These are phyloP conservation scores for Ia io DNA, from an alignment of 2,113 vertebrate genomes.

Conservation along the genomic window DNA sequence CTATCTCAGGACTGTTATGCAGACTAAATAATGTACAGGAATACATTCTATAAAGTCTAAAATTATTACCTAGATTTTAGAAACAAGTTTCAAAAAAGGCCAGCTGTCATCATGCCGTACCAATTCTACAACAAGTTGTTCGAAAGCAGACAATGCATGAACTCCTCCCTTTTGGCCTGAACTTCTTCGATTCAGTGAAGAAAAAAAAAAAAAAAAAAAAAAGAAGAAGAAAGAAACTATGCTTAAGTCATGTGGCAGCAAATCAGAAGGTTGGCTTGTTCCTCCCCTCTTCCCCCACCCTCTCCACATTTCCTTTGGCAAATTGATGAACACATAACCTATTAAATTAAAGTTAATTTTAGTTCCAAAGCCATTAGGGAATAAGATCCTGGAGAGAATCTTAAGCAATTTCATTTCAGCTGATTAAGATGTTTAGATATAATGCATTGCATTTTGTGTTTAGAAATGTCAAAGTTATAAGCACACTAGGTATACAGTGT, in stretches of 20 bases:
- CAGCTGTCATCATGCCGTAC: conserved; percentile 97
- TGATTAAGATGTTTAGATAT: conserved; percentile 60
- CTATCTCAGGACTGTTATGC: not conserved
- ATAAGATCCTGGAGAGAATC: conserved; percentile 44
- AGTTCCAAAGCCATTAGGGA: conserved; percentile 60
- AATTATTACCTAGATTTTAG: conserved; percentile 91
- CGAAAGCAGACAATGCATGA: conserved; percentile 95
- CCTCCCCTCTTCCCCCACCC: not conserved
- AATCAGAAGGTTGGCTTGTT: not conserved
- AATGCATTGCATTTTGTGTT: conserved; percentile 26
- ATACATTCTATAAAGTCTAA: not conserved
- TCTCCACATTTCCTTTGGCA: not conserved
- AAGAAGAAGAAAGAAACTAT: not conserved
- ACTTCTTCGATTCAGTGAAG: conserved; percentile 87
- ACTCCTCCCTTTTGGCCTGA: conserved; percentile 94
- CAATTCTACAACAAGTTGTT: conserved; percentile 93
- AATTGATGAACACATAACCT: conserved; percentile 11
- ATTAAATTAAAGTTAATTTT: conserved; percentile 63
- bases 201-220: too few species aligned
- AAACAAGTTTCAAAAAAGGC: conserved; percentile 98
- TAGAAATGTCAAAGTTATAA: conserved; percentile 57
- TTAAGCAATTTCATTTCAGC: conserved; percentile 72
- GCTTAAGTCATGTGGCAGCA: not conserved
- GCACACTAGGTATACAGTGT: not conserved
- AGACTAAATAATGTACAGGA: not conserved